A percentile compares a stretch with the other conserved stretches of the same genome.
Evolutionary conservation across 2,113 vertebrate genomes (phyloP).

Genomic region (human (Homo sapiens)): DNA sequence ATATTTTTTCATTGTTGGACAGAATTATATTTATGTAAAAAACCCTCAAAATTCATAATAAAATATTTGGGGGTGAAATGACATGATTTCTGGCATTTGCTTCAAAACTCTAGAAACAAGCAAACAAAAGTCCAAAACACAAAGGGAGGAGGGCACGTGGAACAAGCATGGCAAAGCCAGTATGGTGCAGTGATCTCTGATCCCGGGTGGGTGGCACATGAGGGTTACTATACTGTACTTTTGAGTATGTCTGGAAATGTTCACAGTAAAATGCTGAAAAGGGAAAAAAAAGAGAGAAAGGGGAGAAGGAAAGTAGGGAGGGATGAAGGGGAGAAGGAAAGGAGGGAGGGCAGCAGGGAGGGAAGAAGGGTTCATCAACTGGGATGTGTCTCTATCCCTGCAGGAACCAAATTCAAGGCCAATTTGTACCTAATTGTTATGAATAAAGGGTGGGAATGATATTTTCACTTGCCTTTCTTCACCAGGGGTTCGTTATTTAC

Average conservation of each 20-base stretch:
- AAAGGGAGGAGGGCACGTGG: background rate
- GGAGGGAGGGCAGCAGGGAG: background rate
- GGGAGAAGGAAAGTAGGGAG: background rate
- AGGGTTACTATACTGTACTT: background rate
- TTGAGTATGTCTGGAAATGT: background rate
- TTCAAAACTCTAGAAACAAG: slow-evolving; percentile 1
- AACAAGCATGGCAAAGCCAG: background rate
- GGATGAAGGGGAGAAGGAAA: background rate
- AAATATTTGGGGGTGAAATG: background rate
- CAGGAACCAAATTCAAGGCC: background rate
- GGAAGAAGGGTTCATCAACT: background rate
- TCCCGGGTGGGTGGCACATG: rapidly evolving
- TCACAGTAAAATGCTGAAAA: background rate
- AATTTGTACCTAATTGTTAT: background rate
- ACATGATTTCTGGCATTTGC: background rate
- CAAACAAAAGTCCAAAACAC: background rate
- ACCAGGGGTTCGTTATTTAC: background rate
- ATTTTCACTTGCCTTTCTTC: background rate
- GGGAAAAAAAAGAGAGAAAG: too few relatives aligned
- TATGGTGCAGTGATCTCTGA: rapidly evolving
- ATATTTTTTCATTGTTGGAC: background rate
- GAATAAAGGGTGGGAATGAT: background rate
- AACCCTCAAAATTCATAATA: background rate
- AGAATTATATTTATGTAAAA: background rate
- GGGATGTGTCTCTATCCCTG: background rate